phyloP scores from a whole-genome alignment of 2,797 vertebrate species.

The Leptodactylus fallax region DNA sequence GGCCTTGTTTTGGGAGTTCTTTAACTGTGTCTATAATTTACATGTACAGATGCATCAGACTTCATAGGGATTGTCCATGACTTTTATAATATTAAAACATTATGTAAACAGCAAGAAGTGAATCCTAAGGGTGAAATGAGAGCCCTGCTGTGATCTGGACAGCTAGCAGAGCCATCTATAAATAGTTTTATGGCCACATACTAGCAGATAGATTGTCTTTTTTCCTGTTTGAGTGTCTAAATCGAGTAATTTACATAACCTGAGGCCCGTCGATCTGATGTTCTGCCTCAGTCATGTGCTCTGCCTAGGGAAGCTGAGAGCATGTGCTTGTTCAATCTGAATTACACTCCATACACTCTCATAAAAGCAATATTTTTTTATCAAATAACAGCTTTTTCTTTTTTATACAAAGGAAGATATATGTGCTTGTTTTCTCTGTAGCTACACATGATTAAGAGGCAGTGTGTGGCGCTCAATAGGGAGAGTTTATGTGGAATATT shows the following conservation, averaged over 20 bases:
- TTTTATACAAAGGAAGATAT: conserved; percentile 50
- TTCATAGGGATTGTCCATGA: too few relatives aligned
- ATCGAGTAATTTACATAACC: conserved; percentile 18
- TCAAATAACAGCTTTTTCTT: conserved; percentile 27
- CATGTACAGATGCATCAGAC: too few relatives aligned
- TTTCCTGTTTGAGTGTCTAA: conserved; percentile 27
- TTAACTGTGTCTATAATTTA: too few relatives aligned
- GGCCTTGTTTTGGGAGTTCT: too few relatives aligned
- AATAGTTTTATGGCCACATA: background rate
- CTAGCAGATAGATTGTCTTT: background rate
- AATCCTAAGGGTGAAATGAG: background rate
- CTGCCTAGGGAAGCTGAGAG: conserved; percentile 35
- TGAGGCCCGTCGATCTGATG: conserved; percentile 35
- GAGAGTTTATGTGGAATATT: background rate
- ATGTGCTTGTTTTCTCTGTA: conserved; percentile 42
- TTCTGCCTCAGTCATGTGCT: conserved; percentile 53
- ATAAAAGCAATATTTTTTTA: conserved; percentile 48
- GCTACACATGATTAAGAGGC: conserved; percentile 47
- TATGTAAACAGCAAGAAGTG: background rate
- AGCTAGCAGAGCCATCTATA: background rate
- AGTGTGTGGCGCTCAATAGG: background rate
- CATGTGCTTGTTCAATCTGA: conserved; percentile 50
- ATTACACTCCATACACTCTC: conserved; percentile 23
- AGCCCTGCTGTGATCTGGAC: background rate
- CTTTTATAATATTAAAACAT: background rate